Percentiles rank a stretch among this genome's conserved stretches.
These are phyloP conservation scores for Adelosebastes latens DNA, from an alignment of 2,797 vertebrate genomes.

Conservation along the genomic window DNA sequence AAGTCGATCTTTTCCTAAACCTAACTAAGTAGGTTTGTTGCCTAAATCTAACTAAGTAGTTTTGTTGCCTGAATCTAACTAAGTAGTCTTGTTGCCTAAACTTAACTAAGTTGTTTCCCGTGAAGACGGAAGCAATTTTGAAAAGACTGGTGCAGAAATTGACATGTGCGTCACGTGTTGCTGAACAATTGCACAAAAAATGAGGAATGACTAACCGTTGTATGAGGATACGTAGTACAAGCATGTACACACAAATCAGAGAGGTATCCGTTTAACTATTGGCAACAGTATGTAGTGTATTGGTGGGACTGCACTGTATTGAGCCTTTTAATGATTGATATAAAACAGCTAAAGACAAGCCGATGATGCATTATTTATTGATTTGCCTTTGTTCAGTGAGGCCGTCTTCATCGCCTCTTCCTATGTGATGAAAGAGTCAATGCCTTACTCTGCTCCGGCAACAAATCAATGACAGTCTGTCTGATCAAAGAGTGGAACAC, in stretches of 20 bases:
- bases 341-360: conserved; percentile 57
- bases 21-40: too few species aligned
- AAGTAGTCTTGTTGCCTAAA: too few species aligned
- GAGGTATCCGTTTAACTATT: not conserved
- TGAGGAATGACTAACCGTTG: not conserved
- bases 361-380: conserved; percentile 67
- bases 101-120: too few species aligned
- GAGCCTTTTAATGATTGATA: conserved; percentile 59
- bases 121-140: too few species aligned
- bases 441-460: conserved; percentile 51
- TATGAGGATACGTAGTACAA: not conserved
- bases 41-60: too few species aligned
- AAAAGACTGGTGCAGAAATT: too few species aligned
- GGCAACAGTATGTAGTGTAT: conserved; percentile 8
- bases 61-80: too few species aligned
- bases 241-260: not conserved
- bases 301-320: conserved; percentile 8
- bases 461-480: conserved; percentile 71
- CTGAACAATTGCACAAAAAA: not conserved
- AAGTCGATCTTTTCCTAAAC: too few species aligned
- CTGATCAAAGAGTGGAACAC: conserved; percentile 73
- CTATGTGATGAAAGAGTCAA: conserved; percentile 60
- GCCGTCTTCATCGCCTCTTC: conserved; percentile 47
- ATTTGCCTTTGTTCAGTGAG: conserved; percentile 54
- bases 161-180: too few species aligned